Evolutionary conservation across 2,113 vertebrate genomes (phyloP), one percentile per base, ranked within the genome.

Genomic region (Stegostoma tigrinum): DNA sequence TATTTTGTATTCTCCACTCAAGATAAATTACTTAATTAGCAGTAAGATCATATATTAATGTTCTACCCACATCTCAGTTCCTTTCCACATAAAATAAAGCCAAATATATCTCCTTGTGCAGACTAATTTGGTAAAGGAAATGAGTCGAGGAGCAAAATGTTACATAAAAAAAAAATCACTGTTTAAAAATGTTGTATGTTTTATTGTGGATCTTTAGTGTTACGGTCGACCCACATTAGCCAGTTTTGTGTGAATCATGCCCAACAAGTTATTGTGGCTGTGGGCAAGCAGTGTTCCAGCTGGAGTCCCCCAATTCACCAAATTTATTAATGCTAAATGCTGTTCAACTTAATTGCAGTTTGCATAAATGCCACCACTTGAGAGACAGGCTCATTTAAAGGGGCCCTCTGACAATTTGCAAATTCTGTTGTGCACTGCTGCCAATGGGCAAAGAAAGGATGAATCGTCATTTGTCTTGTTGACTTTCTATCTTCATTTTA

Each of bases 91-190:
- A 94, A 68, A 42, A 67, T 38, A 23, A 94, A 68, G 38, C 30
- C 91, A 68, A 94, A 42, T 24, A 4, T 68, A 45, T 68, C 61
- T 68, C 64, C 87, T 90, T 55, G 12, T 45, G 23, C 19, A 68
- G 64, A 45, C n/a, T 68, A 94, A 67, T 68, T 68, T 94, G n/a
- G n/a, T 42, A 68, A 94, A 94, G 91, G 38, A 70, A 70, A 93
- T 38, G 30, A 64, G 55, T 6, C 68, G 64, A 94, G 38, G 38
- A 45, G 34, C 34, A 94, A 70, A 68, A 94, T 67, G 34, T 38
- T 68, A 68, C 38, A 94, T 68, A 68, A 67, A 68, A 68, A 24
- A 68, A 66, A 68, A 70, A 45, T 24, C 19, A 94, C 34, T 38
- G 38, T 45, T 42, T 94, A 94, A 94, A 67, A 94, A 23, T 24